A percentile compares a stretch with the other conserved stretches of the same genome.
Conservation (phyloP, 2,797 vertebrate species). For the Cygnus olor region DNA sequence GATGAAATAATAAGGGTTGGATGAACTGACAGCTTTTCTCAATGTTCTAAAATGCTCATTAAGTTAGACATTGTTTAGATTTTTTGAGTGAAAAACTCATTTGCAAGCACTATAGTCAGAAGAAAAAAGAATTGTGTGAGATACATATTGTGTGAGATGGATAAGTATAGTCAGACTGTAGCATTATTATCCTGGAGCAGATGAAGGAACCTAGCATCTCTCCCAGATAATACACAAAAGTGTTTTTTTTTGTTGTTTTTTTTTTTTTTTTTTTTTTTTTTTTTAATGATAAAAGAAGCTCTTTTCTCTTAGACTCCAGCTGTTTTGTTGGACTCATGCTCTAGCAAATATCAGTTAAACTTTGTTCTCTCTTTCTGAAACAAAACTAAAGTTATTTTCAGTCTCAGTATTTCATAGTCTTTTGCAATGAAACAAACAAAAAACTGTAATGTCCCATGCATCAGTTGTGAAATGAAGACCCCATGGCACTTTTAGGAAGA, state of each 20-base stretch:
- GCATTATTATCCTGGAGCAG: background rate
- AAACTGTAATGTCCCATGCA: background rate
- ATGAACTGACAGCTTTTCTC: conserved; percentile 35
- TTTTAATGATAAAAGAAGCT: background rate
- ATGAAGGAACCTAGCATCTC: background rate
- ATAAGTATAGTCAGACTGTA: background rate
- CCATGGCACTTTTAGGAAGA: conserved; percentile 43
- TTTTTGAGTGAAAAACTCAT: conserved; percentile 47
- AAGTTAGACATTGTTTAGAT: conserved; percentile 33
- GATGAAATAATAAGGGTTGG: conserved; percentile 17
- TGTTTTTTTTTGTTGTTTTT: conserved; percentile 19
- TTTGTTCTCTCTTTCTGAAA: conserved; percentile 31
- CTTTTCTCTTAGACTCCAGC: conserved; percentile 55
- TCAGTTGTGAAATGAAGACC: conserved; percentile 30
- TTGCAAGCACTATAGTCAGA: conserved; percentile 2
- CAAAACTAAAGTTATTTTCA: conserved; percentile 12
- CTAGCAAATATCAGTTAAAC: conserved; percentile 26
- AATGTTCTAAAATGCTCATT: conserved; percentile 1
- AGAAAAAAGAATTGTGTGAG: background rate
- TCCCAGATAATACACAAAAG: conserved; percentile 16
- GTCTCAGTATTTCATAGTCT: background rate
- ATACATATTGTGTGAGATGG: too few species aligned
- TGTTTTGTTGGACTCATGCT: conserved; percentile 43
- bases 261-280: conserved; percentile 24
- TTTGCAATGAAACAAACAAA: conserved; percentile 53